phyloP scores from a whole-genome alignment of 2,888 invertebrate species.

The Thelaira solivaga region DNA sequence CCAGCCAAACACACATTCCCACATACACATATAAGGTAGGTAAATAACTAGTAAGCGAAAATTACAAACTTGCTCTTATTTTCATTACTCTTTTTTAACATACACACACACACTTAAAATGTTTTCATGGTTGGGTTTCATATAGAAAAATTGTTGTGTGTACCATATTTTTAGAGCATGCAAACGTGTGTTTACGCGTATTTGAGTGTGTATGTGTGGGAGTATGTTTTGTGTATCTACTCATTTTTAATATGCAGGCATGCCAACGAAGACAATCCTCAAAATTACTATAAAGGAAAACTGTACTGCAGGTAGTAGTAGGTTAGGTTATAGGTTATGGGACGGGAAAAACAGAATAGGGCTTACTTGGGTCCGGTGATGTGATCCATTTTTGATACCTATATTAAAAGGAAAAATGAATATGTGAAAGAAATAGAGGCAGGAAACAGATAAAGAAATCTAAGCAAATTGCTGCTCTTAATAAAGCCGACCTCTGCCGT shows the following conservation, averaged over 20 bases:
- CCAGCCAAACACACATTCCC: background rate
- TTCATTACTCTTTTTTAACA: slow-evolving; percentile 26
- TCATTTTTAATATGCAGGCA: slow-evolving; percentile 9
- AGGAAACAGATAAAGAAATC: too few relatives aligned
- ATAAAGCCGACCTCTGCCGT: too few relatives aligned
- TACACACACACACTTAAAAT: background rate
- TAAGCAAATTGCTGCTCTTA: too few relatives aligned
- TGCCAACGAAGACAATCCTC: background rate
- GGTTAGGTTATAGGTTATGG: too few relatives aligned
- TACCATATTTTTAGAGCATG: background rate
- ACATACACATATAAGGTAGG: background rate
- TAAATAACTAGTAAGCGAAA: background rate
- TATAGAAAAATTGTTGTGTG: background rate
- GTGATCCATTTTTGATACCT: too few relatives aligned
- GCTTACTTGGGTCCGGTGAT: too few relatives aligned
- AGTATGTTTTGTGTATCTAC: too few relatives aligned
- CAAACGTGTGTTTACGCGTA: background rate
- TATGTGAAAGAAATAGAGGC: too few relatives aligned
- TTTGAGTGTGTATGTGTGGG: background rate
- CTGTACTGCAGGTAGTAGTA: too few relatives aligned
- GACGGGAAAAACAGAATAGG: too few relatives aligned
- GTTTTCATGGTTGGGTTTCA: background rate
- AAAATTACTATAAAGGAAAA: too few relatives aligned
- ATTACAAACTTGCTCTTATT: slow-evolving; percentile 38
- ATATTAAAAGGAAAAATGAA: too few relatives aligned